phyloP scores from a whole-genome alignment of 2,113 vertebrate species.

The Sigmodon hispidus region DNA sequence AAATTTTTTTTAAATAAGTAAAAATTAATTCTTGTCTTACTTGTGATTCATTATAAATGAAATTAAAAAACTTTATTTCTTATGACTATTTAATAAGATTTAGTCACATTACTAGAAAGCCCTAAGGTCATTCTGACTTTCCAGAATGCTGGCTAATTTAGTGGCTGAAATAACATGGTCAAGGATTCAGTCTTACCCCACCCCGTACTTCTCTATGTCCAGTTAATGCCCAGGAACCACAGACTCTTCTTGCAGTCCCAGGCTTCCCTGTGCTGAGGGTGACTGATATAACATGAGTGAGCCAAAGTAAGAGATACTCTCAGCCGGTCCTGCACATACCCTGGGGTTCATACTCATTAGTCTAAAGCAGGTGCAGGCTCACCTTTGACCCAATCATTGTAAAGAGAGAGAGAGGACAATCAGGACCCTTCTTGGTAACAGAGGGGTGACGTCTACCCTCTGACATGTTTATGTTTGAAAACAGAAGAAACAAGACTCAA shows the following conservation, averaged over 20 bases:
- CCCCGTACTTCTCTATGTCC: background rate
- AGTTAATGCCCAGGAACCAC: background rate
- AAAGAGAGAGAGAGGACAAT: background rate
- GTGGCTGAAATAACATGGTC: background rate
- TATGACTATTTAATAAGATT: background rate
- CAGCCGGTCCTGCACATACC: background rate
- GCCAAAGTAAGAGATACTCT: background rate
- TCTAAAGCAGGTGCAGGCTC: background rate
- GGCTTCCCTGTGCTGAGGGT: background rate
- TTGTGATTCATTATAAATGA: background rate
- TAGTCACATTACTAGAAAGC: background rate
- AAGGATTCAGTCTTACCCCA: background rate
- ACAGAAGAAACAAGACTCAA: background rate
- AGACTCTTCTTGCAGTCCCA: background rate
- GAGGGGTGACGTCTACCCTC: background rate
- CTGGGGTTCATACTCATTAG: background rate
- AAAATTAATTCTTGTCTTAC: background rate
- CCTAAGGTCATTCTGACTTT: background rate
- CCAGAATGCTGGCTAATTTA: background rate
- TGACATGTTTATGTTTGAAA: background rate
- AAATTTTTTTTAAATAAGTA: background rate
- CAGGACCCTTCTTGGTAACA: background rate
- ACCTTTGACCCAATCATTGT: background rate
- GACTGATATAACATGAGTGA: background rate
- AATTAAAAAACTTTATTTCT: conserved; percentile 11